Percentiles rank a stretch among this genome's conserved stretches.
Evolutionary conservation across 2,113 vertebrate genomes (phyloP).

Genomic region (Gavialis gangeticus): DNA sequence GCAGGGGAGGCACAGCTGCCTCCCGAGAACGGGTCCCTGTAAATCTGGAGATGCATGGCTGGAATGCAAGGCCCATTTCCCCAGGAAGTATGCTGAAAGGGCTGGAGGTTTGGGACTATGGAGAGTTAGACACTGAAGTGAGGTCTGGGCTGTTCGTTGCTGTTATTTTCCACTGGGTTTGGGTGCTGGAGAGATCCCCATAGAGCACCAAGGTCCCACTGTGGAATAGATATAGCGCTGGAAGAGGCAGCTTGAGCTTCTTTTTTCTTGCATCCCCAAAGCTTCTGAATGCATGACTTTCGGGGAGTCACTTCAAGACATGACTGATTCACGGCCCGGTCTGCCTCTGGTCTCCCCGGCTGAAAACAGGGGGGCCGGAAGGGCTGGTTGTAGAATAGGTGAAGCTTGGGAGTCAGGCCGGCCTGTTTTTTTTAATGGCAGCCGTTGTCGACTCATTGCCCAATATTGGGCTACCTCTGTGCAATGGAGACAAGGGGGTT

Average conservation of each 20-base stretch:
- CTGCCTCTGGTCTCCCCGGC: not conserved
- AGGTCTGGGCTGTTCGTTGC: not conserved
- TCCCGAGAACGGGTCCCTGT: not conserved
- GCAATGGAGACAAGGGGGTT: not conserved
- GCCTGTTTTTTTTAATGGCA: no score
- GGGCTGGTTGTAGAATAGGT: not conserved
- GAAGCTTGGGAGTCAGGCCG: rapidly evolving
- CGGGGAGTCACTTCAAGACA: not conserved
- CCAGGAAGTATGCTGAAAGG: conserved; percentile 10
- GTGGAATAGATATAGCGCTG: rapidly evolving
- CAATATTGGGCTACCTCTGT: no score
- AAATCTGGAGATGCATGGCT: not conserved
- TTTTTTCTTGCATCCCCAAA: not conserved
- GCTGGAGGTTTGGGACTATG: not conserved
- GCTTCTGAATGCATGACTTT: not conserved
- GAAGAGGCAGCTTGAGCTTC: not conserved
- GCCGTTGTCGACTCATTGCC: no score
- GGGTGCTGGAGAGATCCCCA: not conserved
- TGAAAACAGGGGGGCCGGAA: not conserved
- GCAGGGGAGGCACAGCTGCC: not conserved
- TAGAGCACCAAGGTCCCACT: not conserved
- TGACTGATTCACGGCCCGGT: not conserved
- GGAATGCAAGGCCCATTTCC: conserved; percentile 26
- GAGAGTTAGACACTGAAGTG: not conserved
- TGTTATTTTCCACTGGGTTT: not conserved